A percentile compares a stretch with the other conserved stretches of the same genome.
Evolutionary conservation across 2,888 invertebrate genomes (phyloP).

Genomic region (Erebia aethiops): DNA sequence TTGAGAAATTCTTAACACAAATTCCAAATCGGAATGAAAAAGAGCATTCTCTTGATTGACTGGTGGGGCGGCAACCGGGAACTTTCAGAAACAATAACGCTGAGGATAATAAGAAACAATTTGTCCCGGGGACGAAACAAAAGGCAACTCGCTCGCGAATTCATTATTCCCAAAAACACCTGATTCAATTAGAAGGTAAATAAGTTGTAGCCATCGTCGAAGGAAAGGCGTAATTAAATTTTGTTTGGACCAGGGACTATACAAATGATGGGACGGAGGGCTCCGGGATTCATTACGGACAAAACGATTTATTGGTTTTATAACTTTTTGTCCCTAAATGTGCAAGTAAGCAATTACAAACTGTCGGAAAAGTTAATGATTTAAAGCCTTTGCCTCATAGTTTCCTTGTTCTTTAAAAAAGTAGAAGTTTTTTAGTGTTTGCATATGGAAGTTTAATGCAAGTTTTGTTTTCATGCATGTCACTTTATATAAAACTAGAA

Average conservation of each 20-base stretch:
- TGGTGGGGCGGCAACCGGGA: slow-evolving; percentile 24
- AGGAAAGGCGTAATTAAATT: slow-evolving; percentile 45
- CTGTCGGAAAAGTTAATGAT: not conserved
- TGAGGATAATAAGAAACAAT: slow-evolving; percentile 37
- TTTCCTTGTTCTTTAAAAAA: too few species aligned
- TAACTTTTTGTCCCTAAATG: slow-evolving; percentile 21
- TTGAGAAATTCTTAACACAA: slow-evolving; percentile 14
- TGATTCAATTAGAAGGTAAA: slow-evolving; percentile 48
- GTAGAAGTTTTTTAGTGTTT: too few species aligned
- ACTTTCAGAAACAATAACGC: slow-evolving; percentile 37
- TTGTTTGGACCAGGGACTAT: slow-evolving; percentile 41
- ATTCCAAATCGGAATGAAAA: slow-evolving; percentile 16
- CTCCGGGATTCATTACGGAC: slow-evolving; percentile 34
- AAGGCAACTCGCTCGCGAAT: slow-evolving; percentile 36
- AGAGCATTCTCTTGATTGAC: slow-evolving; percentile 27
- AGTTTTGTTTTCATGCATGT: too few species aligned
- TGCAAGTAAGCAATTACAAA: slow-evolving; percentile 17
- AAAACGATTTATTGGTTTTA: slow-evolving; percentile 32
- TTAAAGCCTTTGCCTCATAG: too few species aligned
- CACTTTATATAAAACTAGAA: too few species aligned
- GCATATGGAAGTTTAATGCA: too few species aligned
- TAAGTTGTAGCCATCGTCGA: slow-evolving; percentile 41
- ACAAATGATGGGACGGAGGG: slow-evolving; percentile 34
- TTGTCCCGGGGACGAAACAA: slow-evolving; percentile 33
- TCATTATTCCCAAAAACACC: slow-evolving; percentile 49